Base-by-base conservation (phyloP, 1,140 invertebrate genomes). In the Artemia franciscana region DNA sequence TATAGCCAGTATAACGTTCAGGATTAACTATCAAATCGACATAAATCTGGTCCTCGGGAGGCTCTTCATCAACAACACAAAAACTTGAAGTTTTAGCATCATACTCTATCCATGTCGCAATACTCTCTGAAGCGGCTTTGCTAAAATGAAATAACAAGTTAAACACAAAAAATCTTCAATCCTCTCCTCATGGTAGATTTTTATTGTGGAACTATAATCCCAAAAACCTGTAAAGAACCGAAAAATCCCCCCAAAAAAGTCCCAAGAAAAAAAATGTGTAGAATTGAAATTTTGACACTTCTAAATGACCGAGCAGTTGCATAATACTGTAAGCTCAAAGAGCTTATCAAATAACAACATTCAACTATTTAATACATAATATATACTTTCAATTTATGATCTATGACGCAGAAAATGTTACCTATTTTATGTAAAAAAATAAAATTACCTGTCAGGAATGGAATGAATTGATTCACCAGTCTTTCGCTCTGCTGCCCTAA, bases 1-100 rank as follows among this genome's bases (percentile, higher is more conserved):
- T 85, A 70, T 98, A 98, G 2, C 95, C 94, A 4, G 93, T 98
- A 73, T 89, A 99, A 62, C 93, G 76, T 76, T 99, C 96, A 56
- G 94, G 95, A 77, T 99, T 99, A 5, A 95, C 73, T 28, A 88
- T 76, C 56, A 99, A 77, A 75, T 99, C 93, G 2, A 98, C 92
- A 78, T 98, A 98, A 60, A 76, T 70, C 30, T 75, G 66, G 70
- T 93, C 85, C 25, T 81, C 75, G 67, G 84, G 80, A 62, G 79
- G 79, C 66, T 88, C 84, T 73, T 91, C 86, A 71, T 89, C 86
- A 24, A 84, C 75, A 26, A 86, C 80, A 77, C 93, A 98, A 72
- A 95, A 98, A 72, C 89, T 89, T 65, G 93, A 88, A 67, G 85
- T 78, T 2, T 84, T 82, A 74, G 91, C 85, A 72, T 96, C 91